Evolutionary conservation across 2,888 invertebrate genomes (phyloP), one percentile per base, ranked within the genome.

Genomic region (Hirtodrosophila duncani): DNA sequence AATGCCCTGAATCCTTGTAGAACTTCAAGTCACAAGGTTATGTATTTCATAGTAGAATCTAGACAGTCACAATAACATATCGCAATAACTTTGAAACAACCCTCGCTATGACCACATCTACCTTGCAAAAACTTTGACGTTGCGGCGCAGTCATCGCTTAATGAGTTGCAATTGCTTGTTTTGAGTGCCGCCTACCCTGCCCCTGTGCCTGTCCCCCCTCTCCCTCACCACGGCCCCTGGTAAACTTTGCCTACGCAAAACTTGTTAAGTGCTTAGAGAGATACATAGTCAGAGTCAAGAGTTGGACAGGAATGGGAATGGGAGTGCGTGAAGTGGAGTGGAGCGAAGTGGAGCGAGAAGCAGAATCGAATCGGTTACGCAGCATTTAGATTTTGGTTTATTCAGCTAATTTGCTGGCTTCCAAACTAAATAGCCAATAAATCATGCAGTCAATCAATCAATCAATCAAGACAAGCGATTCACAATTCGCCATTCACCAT

Each of bases 91-190:
- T 14, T 16, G 8, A 11, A n/a, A 5, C 3, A 3, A n/a, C 27
- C 29, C 67, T 34, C 33, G 63, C 20, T 48, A 57, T 49, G 58
- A 41, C 37, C n/a, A n/a, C n/a, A 41, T 29, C 31, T 27, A 27
- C 29, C 43, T 65, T 49, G 42, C 43, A 37, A 13, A 60, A 74
- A 68, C 45, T 67, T 57, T 55, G 50, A 51, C 53, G 67, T 58
- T 56, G 48, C 31, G 56, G 52, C 68, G 43, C 45, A 75, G 71
- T 63, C 63, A 55, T 60, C 51, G 79, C 66, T 61, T 78, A 72
- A 72, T 78, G 79, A 72, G 79, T 74, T 78, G 61, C 70, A 69
- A 78, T 74, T 74, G 78, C 57, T 72, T 72, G 56, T 62, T 65
- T 72, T 53, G 55, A 59, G 56, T 43, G n/a, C n/a, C n/a, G n/a